Conservation (phyloP, 2,797 vertebrate species). For the Enteromius paludinosus region DNA sequence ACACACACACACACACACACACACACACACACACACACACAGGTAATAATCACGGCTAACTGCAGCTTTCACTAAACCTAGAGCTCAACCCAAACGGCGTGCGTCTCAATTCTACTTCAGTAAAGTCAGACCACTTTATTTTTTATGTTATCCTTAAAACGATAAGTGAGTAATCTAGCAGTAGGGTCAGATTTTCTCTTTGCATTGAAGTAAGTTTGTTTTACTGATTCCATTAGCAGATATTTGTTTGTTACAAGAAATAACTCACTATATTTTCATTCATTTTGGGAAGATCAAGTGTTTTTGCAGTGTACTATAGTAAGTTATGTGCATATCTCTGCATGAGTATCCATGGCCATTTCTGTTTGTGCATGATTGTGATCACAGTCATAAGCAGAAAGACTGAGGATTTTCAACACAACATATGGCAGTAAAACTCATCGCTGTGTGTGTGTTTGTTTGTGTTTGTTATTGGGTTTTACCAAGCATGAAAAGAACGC, state of each 20-base stretch:
- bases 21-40: not conserved
- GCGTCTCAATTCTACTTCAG: not conserved
- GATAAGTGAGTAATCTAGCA: not conserved
- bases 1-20: not conserved
- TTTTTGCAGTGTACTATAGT: not conserved
- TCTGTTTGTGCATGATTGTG: not conserved
- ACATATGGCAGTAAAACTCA: not conserved
- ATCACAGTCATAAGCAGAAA: not conserved
- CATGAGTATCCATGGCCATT: not conserved
- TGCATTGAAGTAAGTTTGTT: not conserved
- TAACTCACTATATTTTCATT: not conserved
- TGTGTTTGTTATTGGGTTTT: not conserved
- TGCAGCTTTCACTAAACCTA: not conserved
- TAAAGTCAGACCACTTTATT: not conserved
- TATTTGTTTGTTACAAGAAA: not conserved
- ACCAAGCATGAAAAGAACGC: not conserved
- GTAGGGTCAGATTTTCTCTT: not conserved
- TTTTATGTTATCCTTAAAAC: not conserved
- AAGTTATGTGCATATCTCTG: not conserved
- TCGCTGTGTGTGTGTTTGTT: not conserved
- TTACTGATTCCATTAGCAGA: not conserved
- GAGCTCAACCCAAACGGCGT: not conserved
- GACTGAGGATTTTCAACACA: not conserved
- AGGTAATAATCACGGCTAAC: not conserved
- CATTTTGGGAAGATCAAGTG: not conserved